Evolutionary conservation across 1,140 invertebrate genomes (phyloP).

Genomic region (Odontomachus brunneus): DNA sequence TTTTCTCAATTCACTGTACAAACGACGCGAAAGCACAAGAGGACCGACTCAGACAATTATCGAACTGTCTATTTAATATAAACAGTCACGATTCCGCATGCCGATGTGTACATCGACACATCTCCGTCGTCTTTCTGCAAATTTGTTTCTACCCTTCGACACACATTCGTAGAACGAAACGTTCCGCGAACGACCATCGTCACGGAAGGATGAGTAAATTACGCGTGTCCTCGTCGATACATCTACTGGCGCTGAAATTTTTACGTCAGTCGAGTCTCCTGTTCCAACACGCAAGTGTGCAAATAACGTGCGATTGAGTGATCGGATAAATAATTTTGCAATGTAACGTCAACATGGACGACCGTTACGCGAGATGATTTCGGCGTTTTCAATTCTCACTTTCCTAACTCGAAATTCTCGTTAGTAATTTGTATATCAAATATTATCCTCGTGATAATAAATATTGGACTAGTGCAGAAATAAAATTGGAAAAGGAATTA

Average conservation of each 20-base stretch:
- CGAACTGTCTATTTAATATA: slow-evolving; percentile 23
- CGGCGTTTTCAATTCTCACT: neutral
- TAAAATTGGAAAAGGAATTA: no score
- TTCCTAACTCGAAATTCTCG: neutral
- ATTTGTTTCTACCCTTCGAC: slow-evolving; percentile 44
- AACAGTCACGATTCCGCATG: slow-evolving; percentile 16
- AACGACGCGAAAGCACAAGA: neutral
- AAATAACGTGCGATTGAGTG: neutral
- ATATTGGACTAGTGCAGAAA: neutral
- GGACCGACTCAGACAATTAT: neutral
- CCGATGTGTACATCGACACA: neutral
- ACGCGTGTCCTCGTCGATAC: slow-evolving; percentile 6
- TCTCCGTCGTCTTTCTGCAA: slow-evolving; percentile 9
- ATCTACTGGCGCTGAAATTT: neutral
- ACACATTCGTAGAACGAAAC: slow-evolving; percentile 44
- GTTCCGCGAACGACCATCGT: slow-evolving; percentile 38
- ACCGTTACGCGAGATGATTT: neutral
- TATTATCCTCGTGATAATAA: neutral
- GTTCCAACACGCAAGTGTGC: neutral
- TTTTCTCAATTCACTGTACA: slow-evolving; percentile 24
- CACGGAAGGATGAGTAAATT: slow-evolving; percentile 35
- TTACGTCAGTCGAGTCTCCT: neutral
- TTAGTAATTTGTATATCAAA: neutral
- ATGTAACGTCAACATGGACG: neutral
- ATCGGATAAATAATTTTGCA: slow-evolving; percentile 1